Percentiles rank a stretch among this genome's conserved stretches.
These are phyloP conservation scores for Sorex maritimensis DNA, from an alignment of 2,797 vertebrate genomes.

Conservation along the genomic window DNA sequence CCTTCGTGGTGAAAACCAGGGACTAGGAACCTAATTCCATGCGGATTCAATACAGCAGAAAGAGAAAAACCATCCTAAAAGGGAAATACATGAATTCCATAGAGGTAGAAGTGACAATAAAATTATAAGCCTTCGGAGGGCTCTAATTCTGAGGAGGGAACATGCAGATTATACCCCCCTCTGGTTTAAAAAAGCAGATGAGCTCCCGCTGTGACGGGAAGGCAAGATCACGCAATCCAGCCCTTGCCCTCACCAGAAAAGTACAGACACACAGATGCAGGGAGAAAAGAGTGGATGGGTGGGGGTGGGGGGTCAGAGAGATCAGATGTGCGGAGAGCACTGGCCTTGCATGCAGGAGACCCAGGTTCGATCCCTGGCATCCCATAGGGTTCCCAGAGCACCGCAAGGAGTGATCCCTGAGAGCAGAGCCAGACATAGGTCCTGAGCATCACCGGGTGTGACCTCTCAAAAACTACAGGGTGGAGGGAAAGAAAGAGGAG, in stretches of 20 bases:
- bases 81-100: not conserved
- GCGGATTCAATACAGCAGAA: constrained; percentile 45
- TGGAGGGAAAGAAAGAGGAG: too few relatives aligned
- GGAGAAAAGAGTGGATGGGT: not conserved
- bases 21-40: constrained; percentile 48
- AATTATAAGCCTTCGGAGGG: not conserved
- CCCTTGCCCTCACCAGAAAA: not conserved
- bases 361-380: too few relatives aligned
- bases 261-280: not conserved
- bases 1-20: constrained; percentile 52
- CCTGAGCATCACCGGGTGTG: too few relatives aligned
- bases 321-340: too few relatives aligned
- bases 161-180: not conserved
- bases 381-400: too few relatives aligned
- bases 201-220: not conserved
- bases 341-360: too few relatives aligned
- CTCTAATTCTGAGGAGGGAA: not conserved
- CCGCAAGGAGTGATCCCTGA: too few relatives aligned
- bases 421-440: not conserved
- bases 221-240: not conserved
- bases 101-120: constrained; percentile 49
- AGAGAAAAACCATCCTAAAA: not conserved
- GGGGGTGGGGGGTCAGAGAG: too few relatives aligned
- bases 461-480: too few relatives aligned
- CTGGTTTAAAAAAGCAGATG: not conserved